Evolutionary conservation across 2,888 invertebrate species (phyloP), one percentile per base, ranked within the genome.

Genomic region (Phania funesta): DNA sequence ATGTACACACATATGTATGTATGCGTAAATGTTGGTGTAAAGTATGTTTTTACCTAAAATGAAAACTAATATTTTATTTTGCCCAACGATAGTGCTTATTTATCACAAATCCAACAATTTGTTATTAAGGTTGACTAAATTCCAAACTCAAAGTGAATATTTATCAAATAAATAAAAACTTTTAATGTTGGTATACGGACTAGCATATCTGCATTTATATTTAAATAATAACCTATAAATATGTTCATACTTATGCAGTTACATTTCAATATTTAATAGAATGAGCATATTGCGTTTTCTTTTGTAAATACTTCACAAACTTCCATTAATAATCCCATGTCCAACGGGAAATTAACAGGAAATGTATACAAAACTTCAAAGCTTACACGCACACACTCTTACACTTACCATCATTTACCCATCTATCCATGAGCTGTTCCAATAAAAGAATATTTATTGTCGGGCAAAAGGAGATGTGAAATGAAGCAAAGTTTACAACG

Each of bases 301-400:
- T 41, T 26, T 41, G 41, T 60, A 60, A 41, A 60, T 24, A 58
- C 58, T 46, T 62, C 4, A 29, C 20, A 18, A 64, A 46, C 4
- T 18, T 56, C 38, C 35, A 35, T 75, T 75, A 67, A 67, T 58
- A 75, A 58, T 46, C 8, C 32, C n/a, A 50, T 50, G 48, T 64
- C 20, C 58, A n/a, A 18, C 20, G 48, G 75, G 46, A 48, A 67
- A 67, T 58, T 50, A 67, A 58, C 67, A 67, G 65, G 75, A 75
- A 67, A 58, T 56, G 11, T 26, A 11, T 18, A 41, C 20, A n/a
- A 18, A 87, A 87, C 83, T 87, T 84, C 29, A 48, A 48, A 64
- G 32, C 20, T 6, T 35, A 85, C 86, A 87, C 77, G 77, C 54
- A 75, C 80, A 75, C 80, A 38, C 50, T 60, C 73, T 44, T 5